A percentile compares a stretch with the other conserved stretches of the same genome.
phyloP scores from a whole-genome alignment of 2,888 invertebrate species.

The Lithosia quadra region DNA sequence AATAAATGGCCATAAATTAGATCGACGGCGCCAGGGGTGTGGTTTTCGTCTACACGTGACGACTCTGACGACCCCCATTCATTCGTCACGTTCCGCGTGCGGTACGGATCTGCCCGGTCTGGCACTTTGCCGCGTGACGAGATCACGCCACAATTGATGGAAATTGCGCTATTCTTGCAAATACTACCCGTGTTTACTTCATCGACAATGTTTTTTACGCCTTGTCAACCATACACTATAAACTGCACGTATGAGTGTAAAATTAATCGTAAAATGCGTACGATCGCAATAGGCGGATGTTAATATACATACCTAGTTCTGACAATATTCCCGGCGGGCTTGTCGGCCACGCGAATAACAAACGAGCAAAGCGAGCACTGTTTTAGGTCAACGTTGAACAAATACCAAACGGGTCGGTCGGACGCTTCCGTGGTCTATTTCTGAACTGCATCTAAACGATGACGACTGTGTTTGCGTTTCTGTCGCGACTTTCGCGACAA shows the following conservation, averaged over 20 bases:
- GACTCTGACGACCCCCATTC: conserved; percentile 71
- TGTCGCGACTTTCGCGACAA: conserved; percentile 73
- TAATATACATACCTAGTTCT: conserved; percentile 53
- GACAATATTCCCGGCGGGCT: conserved; percentile 63
- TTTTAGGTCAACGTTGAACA: conserved; percentile 87
- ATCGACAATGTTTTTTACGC: conserved; percentile 18
- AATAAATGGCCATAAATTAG: conserved; percentile 36
- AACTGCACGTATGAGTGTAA: conserved; percentile 34
- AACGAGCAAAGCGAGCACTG: conserved; percentile 85
- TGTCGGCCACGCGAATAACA: conserved; percentile 82
- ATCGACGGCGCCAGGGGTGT: conserved; percentile 37
- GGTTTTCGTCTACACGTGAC: conserved; percentile 66
- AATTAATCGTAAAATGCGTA: conserved; percentile 35
- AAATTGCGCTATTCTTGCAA: conserved; percentile 57
- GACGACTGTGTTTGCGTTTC: conserved; percentile 70
- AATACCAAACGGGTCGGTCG: conserved; percentile 87
- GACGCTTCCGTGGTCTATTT: conserved; percentile 86
- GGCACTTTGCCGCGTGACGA: conserved; percentile 82
- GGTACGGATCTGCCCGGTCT: conserved; percentile 68
- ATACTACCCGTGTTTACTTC: conserved; percentile 49
- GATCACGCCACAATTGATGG: conserved; percentile 65
- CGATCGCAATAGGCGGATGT: conserved; percentile 46
- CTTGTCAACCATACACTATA: conserved; percentile 24
- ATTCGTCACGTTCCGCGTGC: conserved; percentile 79
- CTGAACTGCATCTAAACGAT: conserved; percentile 81